Conservation (phyloP, 64 coral and sea anemone species). For the Porites lutea region DNA sequence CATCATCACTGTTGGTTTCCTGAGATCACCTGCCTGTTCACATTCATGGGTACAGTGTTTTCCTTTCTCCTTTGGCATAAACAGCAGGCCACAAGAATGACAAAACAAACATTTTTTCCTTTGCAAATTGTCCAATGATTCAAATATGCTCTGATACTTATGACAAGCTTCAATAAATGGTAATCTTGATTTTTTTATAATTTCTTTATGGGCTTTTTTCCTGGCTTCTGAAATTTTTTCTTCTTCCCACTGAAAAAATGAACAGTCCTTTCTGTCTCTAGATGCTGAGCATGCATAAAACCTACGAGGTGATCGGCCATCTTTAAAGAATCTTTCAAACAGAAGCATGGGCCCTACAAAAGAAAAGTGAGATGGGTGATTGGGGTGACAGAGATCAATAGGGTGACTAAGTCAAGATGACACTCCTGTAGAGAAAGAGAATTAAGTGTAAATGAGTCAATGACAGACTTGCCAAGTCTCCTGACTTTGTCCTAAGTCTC, state of each 20-base stretch:
- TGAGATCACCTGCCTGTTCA: conserved; percentile 43
- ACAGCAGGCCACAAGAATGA: conserved; percentile 79
- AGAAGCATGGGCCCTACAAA: conserved; percentile 94
- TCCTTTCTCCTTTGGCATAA: conserved; percentile 22
- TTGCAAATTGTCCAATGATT: background rate
- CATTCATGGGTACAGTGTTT: conserved; percentile 69
- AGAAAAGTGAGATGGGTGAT: background rate
- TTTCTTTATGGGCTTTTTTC: conserved; percentile 78
- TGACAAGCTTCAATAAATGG: conserved; percentile 24
- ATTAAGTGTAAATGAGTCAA: no score
- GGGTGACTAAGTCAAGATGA: no score
- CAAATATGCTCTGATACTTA: conserved; percentile 42
- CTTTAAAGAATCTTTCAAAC: conserved; percentile 96
- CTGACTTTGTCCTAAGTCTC: no score
- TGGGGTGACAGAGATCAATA: no score
- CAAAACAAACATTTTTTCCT: conserved; percentile 66
- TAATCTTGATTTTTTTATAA: conserved; percentile 64
- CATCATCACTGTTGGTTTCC: conserved; percentile 83
- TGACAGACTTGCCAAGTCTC: no score
- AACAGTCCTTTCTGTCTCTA: conserved; percentile 88
- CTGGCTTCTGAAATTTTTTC: conserved; percentile 80
- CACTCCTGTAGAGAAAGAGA: no score
- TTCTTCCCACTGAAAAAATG: conserved; percentile 97
- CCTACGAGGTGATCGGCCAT: conserved; percentile 50
- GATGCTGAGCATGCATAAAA: conserved; percentile 96